Conservation (phyloP, 2,113 vertebrate species). For the Hystrix cristata region DNA sequence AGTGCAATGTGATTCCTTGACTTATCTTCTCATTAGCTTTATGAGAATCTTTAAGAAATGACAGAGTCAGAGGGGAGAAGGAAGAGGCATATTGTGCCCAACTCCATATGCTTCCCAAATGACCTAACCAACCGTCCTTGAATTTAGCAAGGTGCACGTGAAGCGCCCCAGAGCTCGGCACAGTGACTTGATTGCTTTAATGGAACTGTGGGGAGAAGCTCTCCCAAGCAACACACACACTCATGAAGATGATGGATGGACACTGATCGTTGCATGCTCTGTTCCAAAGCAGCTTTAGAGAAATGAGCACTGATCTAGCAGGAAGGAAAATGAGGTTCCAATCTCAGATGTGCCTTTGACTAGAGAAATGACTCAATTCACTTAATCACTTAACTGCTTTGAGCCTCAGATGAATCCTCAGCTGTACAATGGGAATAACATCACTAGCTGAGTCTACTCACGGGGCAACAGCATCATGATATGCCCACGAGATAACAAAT, state of each 20-base stretch:
- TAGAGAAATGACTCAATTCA: not conserved
- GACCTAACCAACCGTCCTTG: not conserved
- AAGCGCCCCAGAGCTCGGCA: not conserved
- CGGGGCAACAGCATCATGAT: not conserved
- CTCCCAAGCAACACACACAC: not conserved
- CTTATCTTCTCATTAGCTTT: slow-evolving; percentile 67
- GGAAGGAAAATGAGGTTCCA: not conserved
- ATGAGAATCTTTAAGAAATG: slow-evolving; percentile 68
- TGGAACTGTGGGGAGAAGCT: not conserved
- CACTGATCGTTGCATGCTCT: not conserved
- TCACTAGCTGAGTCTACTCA: not conserved
- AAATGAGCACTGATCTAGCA: not conserved
- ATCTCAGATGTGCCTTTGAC: slow-evolving; percentile 27
- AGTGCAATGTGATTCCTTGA: slow-evolving; percentile 65
- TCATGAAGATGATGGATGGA: not conserved
- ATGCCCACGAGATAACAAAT: not conserved
- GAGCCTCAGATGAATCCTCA: not conserved
- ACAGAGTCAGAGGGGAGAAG: slow-evolving; percentile 33
- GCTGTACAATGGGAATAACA: not conserved
- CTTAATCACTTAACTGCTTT: not conserved
- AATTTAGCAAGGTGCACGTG: not conserved
- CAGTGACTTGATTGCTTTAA: not conserved
- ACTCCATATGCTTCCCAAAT: not conserved
- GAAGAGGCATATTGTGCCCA: not conserved
- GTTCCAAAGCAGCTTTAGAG: not conserved